phyloP scores from a whole-genome alignment of 2,113 vertebrate genomes.

The Anoura caudifer region DNA sequence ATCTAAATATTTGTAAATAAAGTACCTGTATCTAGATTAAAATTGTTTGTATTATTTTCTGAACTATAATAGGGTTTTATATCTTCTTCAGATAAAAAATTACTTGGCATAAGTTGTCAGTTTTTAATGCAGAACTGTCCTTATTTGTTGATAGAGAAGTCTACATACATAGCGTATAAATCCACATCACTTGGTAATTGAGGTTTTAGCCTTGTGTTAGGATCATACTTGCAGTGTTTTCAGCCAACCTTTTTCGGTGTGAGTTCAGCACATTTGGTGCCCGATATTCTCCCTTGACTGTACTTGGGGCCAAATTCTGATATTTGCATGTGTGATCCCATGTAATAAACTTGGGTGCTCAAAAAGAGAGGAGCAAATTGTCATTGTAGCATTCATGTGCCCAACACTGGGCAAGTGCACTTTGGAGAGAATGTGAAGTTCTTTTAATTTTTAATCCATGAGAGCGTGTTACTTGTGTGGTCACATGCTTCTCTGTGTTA shows the following conservation, averaged over 20 bases:
- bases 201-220: background rate
- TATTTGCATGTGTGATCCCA: background rate
- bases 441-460: background rate
- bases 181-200: background rate
- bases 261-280: background rate
- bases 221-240: background rate
- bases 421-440: constrained; percentile 19
- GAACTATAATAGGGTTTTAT: constrained; percentile 16
- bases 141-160: background rate
- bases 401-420: background rate
- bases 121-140: constrained; percentile 22
- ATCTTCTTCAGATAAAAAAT: constrained; percentile 20
- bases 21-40: constrained; percentile 91
- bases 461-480: background rate
- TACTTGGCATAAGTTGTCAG: background rate
- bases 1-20: constrained; percentile 96
- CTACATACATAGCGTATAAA: background rate
- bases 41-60: constrained; percentile 59
- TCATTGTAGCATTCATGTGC: constrained; percentile 20
- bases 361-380: constrained; percentile 12
- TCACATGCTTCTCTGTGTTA: background rate
- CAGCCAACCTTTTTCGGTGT: background rate
- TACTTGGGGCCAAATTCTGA: constrained; percentile 13
- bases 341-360: constrained; percentile 53
- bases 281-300: constrained; percentile 3